A percentile compares a stretch with the other conserved stretches of the same genome.
phyloP scores from a whole-genome alignment of 2,113 vertebrate species.

The Pseudorectes ferrugineus region DNA sequence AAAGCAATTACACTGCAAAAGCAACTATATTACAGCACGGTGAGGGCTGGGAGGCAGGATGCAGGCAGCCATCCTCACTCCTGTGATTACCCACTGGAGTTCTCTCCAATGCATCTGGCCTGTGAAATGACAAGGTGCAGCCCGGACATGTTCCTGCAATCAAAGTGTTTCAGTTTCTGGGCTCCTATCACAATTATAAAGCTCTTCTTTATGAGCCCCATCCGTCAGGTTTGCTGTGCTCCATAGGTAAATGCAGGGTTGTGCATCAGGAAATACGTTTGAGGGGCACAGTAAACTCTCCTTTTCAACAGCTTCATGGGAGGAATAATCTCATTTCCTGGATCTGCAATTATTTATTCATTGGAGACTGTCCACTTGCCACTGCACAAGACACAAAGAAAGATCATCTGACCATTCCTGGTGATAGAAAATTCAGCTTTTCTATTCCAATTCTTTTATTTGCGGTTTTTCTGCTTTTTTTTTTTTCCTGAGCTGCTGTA shows the following conservation, averaged over 20 bases:
- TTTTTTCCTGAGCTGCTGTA: background rate
- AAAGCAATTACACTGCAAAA: conserved; percentile 62
- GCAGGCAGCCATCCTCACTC: conserved; percentile 37
- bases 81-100: conserved; percentile 35
- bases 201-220: background rate
- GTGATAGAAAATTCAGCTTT: background rate
- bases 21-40: conserved; percentile 16
- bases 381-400: background rate
- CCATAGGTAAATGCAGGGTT: background rate
- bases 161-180: background rate
- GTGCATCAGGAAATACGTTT: background rate
- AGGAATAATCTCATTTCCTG: background rate
- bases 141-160: background rate
- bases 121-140: conserved; percentile 23
- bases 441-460: background rate
- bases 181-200: background rate
- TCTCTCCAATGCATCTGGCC: background rate
- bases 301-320: background rate
- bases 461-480: background rate
- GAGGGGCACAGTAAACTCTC: background rate
- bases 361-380: background rate
- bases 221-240: background rate
- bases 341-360: conserved; percentile 9
- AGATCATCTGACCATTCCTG: background rate
- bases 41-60: conserved; percentile 32